Evolutionary conservation across 2,888 invertebrate genomes (phyloP), one percentile per base, ranked within the genome.

Genomic region (Ischnura elegans): DNA sequence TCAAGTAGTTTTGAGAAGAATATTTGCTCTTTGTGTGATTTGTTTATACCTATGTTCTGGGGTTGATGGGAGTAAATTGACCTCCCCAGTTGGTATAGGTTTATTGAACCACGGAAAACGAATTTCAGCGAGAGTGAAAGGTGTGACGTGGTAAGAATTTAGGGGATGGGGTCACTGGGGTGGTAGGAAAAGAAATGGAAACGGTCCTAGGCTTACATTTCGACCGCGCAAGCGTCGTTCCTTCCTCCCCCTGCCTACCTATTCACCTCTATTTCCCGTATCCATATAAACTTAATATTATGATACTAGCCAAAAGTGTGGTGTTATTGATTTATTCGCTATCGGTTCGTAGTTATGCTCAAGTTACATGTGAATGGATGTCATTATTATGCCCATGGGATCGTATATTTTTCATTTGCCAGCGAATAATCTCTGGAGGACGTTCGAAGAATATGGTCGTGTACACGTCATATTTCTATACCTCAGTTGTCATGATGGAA

Each of bases 101-200:
- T 61, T 90, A 66, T 90, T 45, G 90, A 90, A 90, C 90, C 43
- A 29, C 45, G 25, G 90, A 61, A 90, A 90, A 61, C 90, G 46
- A 90, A 90, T 66, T 61, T 61, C 90, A 90, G 90, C 66, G 90
- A 90, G 90, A 90, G 90, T 90, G 90, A 90, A 90, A 90, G 90
- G 90, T 66, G 43, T 61, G 90, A 61, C 90, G 90, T 90, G 66
- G 90, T 55, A 90, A 90, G 90, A 43, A 61, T 66, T 42, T 42
- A 43, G 43, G 43, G 90, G 90, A 90, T 42, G 42, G 90, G 90
- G 90, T 90, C 90, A 90, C 90, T 90, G 90, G 90, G 90, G 43
- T n/a, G 47, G 90, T 45, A 45, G 66, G n/a, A 87, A 90, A 90
- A n/a, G 43, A 61, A 90, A 55, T 43, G 90, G 45, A 90, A 90